Conservation (phyloP, 2,888 invertebrate species). For the Acronicta aceris region DNA sequence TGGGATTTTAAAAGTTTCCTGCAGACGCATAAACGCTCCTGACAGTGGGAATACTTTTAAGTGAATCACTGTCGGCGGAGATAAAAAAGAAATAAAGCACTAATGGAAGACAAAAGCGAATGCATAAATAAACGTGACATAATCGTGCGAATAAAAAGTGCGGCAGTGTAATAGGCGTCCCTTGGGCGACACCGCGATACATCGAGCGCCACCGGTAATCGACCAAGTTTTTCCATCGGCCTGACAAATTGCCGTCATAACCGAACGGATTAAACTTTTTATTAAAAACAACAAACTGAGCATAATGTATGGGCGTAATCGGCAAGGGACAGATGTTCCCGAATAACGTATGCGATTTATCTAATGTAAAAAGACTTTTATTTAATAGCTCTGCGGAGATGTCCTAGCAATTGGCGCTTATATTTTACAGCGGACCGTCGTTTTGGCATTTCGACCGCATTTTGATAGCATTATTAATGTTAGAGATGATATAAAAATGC, state of each 20-base stretch:
- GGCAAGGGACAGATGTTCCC: constrained; percentile 88
- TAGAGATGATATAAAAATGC: constrained; percentile 80
- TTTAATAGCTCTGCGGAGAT: constrained; percentile 86
- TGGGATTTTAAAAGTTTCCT: constrained; percentile 68
- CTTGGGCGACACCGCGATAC: constrained; percentile 64
- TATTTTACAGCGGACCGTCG: constrained; percentile 82
- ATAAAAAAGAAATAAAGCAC: constrained; percentile 76
- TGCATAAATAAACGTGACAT: constrained; percentile 86
- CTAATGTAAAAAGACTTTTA: constrained; percentile 89
- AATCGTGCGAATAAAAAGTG: constrained; percentile 79
- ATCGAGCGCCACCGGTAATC: constrained; percentile 80
- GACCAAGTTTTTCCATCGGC: constrained; percentile 87
- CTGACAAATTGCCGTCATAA: constrained; percentile 89
- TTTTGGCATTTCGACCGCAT: constrained; percentile 78
- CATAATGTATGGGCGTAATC: constrained; percentile 88
- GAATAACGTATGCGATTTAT: constrained; percentile 87
- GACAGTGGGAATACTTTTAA: constrained; percentile 70
- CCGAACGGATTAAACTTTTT: constrained; percentile 89
- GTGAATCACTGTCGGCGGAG: constrained; percentile 73
- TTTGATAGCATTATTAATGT: constrained; percentile 86
- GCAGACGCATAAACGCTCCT: constrained; percentile 66
- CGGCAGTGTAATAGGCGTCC: constrained; percentile 70
- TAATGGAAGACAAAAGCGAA: constrained; percentile 87
- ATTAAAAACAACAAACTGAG: constrained; percentile 89
- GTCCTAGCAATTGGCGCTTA: constrained; percentile 84